phyloP scores from a whole-genome alignment of 1,140 invertebrate genomes.

The Lordiphosa mommai region DNA sequence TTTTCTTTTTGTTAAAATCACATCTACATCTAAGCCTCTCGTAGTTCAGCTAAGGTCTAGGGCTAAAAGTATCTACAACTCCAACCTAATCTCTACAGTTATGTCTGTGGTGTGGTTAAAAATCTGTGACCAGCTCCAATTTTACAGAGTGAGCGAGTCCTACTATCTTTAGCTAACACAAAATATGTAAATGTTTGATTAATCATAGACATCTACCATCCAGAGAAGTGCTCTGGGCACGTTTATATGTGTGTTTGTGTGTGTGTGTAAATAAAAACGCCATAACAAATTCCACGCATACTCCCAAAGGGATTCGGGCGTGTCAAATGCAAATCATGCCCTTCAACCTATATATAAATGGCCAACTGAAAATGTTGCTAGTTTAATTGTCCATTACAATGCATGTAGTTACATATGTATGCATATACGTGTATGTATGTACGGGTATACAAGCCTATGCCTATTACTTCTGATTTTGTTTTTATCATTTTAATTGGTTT shows the following conservation, averaged over 20 bases:
- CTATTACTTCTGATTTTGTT: slow-evolving; percentile 25
- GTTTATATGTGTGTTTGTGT: slow-evolving; percentile 13
- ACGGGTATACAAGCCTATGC: slow-evolving; percentile 9
- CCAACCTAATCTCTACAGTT: slow-evolving; percentile 45
- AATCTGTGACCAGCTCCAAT: slow-evolving; percentile 10
- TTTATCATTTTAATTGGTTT: slow-evolving; percentile 63
- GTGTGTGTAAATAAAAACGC: slow-evolving; percentile 21
- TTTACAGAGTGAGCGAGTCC: slow-evolving; percentile 33
- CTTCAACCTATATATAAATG: not conserved
- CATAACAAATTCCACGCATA: slow-evolving; percentile 37
- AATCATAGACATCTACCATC: slow-evolving; percentile 4
- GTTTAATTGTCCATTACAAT: slow-evolving; percentile 48
- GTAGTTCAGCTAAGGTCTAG: slow-evolving; percentile 54
- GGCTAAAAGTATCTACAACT: slow-evolving; percentile 74
- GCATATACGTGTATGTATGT: not conserved
- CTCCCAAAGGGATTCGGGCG: slow-evolving; percentile 26
- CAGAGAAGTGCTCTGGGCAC: too few species aligned
- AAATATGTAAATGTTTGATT: slow-evolving; percentile 8
- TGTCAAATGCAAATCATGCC: slow-evolving; percentile 45
- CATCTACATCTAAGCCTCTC: slow-evolving; percentile 68
- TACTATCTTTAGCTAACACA: slow-evolving; percentile 20
- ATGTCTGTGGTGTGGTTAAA: slow-evolving; percentile 32
- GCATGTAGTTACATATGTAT: slow-evolving; percentile 22
- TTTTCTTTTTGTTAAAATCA: slow-evolving; percentile 60
- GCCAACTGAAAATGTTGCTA: slow-evolving; percentile 29